Evolutionary conservation across 2,888 invertebrate genomes (phyloP).

Genomic region (Zeuzera pyrina): DNA sequence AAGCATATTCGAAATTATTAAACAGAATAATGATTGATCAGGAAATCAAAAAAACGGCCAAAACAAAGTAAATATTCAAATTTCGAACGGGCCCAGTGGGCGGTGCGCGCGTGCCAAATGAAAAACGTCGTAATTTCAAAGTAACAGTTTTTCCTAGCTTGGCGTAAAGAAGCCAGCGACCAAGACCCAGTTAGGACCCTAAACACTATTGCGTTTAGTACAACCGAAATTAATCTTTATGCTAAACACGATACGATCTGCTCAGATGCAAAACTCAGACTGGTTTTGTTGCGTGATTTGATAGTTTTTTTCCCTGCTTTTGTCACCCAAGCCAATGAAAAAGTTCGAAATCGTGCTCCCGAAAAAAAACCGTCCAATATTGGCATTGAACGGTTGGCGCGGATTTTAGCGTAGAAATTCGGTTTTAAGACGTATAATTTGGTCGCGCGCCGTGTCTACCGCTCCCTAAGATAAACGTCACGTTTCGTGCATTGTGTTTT

Average conservation of each 20-base stretch:
- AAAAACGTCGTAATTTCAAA: slow-evolving; percentile 38
- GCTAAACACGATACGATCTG: slow-evolving; percentile 21
- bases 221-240: slow-evolving; percentile 21
- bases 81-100: slow-evolving; percentile 29
- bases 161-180: slow-evolving; percentile 44
- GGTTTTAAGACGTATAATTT: slow-evolving; percentile 36
- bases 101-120: slow-evolving; percentile 44
- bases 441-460: slow-evolving; percentile 25
- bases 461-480: slow-evolving; percentile 33
- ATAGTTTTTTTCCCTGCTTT: slow-evolving; percentile 41
- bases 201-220: slow-evolving; percentile 11
- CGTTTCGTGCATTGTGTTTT: slow-evolving; percentile 26
- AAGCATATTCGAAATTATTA: no score
- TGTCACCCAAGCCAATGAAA: slow-evolving; percentile 61
- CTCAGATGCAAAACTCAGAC: slow-evolving; percentile 12
- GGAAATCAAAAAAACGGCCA: slow-evolving; percentile 6
- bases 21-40: no score
- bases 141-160: slow-evolving; percentile 41
- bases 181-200: slow-evolving; percentile 48
- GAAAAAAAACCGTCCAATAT: slow-evolving; percentile 58
- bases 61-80: slow-evolving; percentile 27
- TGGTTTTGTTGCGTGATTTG: slow-evolving; percentile 20
- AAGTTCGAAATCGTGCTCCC: slow-evolving; percentile 63
- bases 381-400: slow-evolving; percentile 56
- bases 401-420: slow-evolving; percentile 55